Conservation (phyloP, 2,888 invertebrate species). For the Ctena decussata region DNA sequence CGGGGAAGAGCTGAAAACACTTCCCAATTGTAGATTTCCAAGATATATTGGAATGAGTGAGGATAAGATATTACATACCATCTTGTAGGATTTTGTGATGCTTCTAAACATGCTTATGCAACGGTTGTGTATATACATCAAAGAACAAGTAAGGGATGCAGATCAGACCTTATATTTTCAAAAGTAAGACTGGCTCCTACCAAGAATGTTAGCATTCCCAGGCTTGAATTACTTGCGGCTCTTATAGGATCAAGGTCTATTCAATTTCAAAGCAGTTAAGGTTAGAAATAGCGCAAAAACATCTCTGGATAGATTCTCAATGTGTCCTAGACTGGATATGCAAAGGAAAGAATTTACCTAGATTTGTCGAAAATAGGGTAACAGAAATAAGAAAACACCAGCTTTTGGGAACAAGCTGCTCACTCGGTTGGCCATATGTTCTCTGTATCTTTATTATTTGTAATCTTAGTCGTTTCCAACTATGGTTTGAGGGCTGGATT, state of each 20-base stretch:
- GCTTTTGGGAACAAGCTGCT: too few relatives aligned
- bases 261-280: not conserved
- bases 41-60: not conserved
- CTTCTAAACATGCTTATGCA: slow-evolving; percentile 22
- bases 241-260: slow-evolving; percentile 17
- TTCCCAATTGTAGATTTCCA: not conserved
- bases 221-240: slow-evolving; percentile 39
- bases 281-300: not conserved
- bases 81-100: slow-evolving; percentile 28
- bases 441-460: too few relatives aligned
- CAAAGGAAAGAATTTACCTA: not conserved
- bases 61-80: not conserved
- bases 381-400: not conserved
- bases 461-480: too few relatives aligned
- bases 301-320: slow-evolving; percentile 7
- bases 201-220: slow-evolving; percentile 40
- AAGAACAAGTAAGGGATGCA: not conserved
- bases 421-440: too few relatives aligned
- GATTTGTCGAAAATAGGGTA: not conserved
- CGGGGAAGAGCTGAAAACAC: not conserved
- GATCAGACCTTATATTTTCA: slow-evolving; percentile 29
- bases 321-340: slow-evolving; percentile 11
- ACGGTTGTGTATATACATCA: slow-evolving; percentile 21
- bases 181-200: slow-evolving; percentile 49
- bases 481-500: too few relatives aligned